Conservation (phyloP, 2,113 vertebrate species). For the Tautogolabrus adspersus region DNA sequence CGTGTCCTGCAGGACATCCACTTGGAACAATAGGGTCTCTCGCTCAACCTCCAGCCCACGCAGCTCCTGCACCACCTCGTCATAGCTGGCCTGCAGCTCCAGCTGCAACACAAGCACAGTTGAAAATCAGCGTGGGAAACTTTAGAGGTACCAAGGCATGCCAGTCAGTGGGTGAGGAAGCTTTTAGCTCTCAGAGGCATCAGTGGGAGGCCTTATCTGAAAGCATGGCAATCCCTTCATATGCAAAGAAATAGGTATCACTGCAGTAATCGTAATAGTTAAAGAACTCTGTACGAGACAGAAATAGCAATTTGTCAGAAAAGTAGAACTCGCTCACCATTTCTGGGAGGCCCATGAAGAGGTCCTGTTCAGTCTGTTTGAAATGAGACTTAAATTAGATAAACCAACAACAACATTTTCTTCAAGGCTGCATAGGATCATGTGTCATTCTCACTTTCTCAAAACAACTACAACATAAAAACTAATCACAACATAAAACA, state of each 20-base stretch:
- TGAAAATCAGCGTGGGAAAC: constrained; percentile 58
- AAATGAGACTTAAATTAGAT: not conserved
- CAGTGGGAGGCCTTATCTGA: constrained; percentile 48
- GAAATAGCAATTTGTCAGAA: not conserved
- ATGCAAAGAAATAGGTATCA: constrained; percentile 23
- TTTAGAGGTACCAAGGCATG: constrained; percentile 18
- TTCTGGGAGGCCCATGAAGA: constrained; percentile 75
- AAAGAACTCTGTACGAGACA: not conserved
- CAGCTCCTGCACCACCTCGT: constrained; percentile 81
- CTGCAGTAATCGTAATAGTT: not conserved
- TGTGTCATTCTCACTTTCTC: too few species aligned
- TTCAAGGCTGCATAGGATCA: too few species aligned
- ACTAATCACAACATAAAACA: not conserved
- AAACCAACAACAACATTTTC: not conserved
- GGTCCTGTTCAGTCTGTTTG: constrained; percentile 78
- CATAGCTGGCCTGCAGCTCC: constrained; percentile 82
- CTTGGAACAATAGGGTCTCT: constrained; percentile 83
- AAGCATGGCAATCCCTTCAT: constrained; percentile 15
- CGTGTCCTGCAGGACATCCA: constrained; percentile 84
- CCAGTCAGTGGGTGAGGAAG: constrained; percentile 43
- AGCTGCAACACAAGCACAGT: constrained; percentile 66
- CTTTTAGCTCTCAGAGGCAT: constrained; percentile 35
- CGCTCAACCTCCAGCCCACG: constrained; percentile 82
- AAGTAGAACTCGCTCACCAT: constrained; percentile 70
- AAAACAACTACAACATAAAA: too few species aligned